Evolutionary conservation across 1,140 invertebrate genomes (phyloP), one percentile per base, ranked within the genome.

Genomic region (Protaetia brevitarsis): DNA sequence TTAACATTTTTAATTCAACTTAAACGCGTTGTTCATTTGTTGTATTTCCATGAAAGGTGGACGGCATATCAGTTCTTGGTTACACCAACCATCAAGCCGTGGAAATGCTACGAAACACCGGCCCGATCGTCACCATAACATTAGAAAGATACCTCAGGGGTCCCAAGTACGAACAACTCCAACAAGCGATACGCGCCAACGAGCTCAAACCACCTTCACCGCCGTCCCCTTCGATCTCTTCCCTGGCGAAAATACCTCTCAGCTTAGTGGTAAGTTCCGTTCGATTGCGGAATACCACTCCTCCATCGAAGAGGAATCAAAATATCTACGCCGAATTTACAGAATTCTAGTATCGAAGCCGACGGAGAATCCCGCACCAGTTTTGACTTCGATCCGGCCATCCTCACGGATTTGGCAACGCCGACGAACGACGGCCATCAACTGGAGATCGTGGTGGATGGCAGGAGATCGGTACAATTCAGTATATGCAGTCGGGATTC

Each of bases 41-140:
- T n/a, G n/a, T n/a, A n/a, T n/a, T n/a, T n/a, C n/a, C n/a, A n/a
- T n/a, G n/a, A n/a, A n/a, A 85, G 84, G 89, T 97, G 37, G 93
- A 96, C 79, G 91, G 90, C 3, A 86, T 87, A 68, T 89, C 90
- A 4, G 82, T 96, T 11, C 86, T 92, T 72, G 93, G 93, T 11
- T 93, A 90, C 74, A 94, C 90, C 23, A 97, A 97, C 79, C 93
- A 95, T 73, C 87, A 94, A 73, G 94, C 94, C 0, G 94, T 97
- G 2, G 93, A 96, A 75, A 86, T 95, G 31, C 78, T 89, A 7
- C 78, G 92, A 19, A 90, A 89, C 67, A 94, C 94, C 0, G 93
- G 93, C 1, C 87, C 89, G 67, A 83, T 86, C 2, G 92, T 95
- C 0, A 79, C 83, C 63, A 81, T 97, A 23, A 90, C 91, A 74